Base-by-base conservation (phyloP, 2,113 vertebrate species). In the Bambusicola thoracicus region DNA sequence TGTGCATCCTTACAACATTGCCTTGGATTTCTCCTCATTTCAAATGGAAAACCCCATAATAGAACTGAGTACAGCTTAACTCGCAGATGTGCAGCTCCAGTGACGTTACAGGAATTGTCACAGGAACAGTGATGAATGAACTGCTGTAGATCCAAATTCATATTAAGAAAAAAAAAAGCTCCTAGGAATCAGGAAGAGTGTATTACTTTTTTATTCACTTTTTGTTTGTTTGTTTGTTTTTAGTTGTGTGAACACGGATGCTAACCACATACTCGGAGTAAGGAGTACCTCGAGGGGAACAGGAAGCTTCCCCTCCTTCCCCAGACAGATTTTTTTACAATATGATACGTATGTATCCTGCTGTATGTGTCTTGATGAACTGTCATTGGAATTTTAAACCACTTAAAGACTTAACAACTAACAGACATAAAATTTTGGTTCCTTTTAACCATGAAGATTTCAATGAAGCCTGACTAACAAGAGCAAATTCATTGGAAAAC, bases 401-500 rank as follows among this genome's bases (percentile, higher is more conserved):
- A 30, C 43, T 70, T 74, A 78, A 77, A 70, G 59, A 24, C 55
- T 78, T 58, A 89, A 62, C n/a, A 74, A 61, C 40, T 83, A 53
- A 43, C 25, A 53, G 38, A n/a, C 40, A 59, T 44, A 63, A 78
- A 70, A 81, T 91, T 91, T 84, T 70, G 4, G 61, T 84, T 87
- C 81, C 61, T 70, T 84, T 87, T 91, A 59, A 24, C 74, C 61
- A 48, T 49, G 56, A 92, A 40, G 73, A 22, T 32, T 70, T 30
- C 74, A 89, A 55, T 7, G 0, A 70, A 78, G 74, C 74, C 55
- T 95, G 61, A 96, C 93, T 87, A 96, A 96, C 77, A 92, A 87
- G 69, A 41, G 20, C 59, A 32, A 89, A 89, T 96, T 91, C 65
- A 48, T 34, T 87, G 84, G 81, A 92, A 96, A 95, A 89, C 81